Percentiles rank a stretch among this genome's conserved stretches.
Conservation (phyloP, 2,888 invertebrate genomes). For the Drosophila siamana region DNA sequence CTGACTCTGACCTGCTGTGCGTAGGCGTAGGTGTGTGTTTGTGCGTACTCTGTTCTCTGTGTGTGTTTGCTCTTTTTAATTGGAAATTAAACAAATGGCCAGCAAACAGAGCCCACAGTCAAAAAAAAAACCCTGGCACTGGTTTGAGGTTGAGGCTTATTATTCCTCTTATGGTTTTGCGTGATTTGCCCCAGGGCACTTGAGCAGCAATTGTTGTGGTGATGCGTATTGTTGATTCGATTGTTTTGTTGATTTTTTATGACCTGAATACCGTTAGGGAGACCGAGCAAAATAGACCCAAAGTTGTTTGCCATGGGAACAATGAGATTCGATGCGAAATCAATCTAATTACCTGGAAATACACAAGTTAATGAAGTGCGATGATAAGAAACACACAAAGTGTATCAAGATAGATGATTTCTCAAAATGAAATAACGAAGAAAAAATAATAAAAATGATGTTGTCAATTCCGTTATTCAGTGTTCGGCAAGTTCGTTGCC, state of each 20-base stretch:
- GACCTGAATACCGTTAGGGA: conserved; percentile 66
- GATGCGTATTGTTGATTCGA: conserved; percentile 48
- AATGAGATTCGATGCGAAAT: conserved; percentile 45
- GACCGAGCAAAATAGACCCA: conserved; percentile 5
- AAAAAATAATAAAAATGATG: conserved; percentile 6
- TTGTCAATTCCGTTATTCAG: neutral
- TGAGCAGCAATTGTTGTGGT: conserved; percentile 73
- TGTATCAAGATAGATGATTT: conserved; percentile 4
- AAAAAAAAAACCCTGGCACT: conserved; percentile 5
- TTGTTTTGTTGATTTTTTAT: conserved; percentile 64
- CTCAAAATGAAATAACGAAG: neutral
- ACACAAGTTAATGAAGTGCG: conserved; percentile 48
- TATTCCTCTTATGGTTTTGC: conserved; percentile 70
- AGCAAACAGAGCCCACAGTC: conserved; percentile 6
- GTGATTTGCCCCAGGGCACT: conserved; percentile 72
- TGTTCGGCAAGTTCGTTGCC: conserved; percentile 54
- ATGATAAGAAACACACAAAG: conserved; percentile 26
- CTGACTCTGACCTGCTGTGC: conserved; percentile 72
- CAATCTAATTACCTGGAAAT: conserved; percentile 69
- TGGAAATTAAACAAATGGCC: conserved; percentile 79
- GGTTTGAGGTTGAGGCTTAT: conserved; percentile 50
- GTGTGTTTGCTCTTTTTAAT: conserved; percentile 78
- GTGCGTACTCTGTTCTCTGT: conserved; percentile 21
- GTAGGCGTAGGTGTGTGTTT: conserved; percentile 63
- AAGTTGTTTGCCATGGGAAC: conserved; percentile 58